A percentile compares a stretch with the other conserved stretches of the same genome.
These are phyloP conservation scores for Palloptera scutellata DNA, from an alignment of 2,888 invertebrate species.

Conservation along the genomic window DNA sequence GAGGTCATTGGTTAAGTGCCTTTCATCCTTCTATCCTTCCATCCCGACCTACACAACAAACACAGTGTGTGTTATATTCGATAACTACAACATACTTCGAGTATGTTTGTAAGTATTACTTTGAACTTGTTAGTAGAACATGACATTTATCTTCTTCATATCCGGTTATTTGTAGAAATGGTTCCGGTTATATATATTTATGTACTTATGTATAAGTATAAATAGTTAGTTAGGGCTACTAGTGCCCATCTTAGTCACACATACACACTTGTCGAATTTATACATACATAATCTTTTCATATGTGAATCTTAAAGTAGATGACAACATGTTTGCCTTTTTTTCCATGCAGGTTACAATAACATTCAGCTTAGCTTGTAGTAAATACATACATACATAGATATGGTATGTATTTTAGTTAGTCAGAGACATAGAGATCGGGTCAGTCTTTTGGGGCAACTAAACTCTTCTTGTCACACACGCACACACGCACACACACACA, in stretches of 20 bases:
- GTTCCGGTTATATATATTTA: background rate
- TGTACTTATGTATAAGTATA: too few relatives aligned
- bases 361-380: background rate
- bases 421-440: too few relatives aligned
- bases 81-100: background rate
- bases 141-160: background rate
- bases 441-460: too few relatives aligned
- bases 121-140: background rate
- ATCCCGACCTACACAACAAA: too few relatives aligned
- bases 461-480: background rate
- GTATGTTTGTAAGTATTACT: background rate
- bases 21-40: too few relatives aligned
- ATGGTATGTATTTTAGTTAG: too few relatives aligned
- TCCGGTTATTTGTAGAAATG: background rate
- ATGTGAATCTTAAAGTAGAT: background rate
- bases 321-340: background rate
- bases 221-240: background rate
- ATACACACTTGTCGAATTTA: background rate
- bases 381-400: background rate
- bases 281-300: background rate
- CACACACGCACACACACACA: background rate
- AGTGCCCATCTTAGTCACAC: background rate
- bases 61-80: background rate
- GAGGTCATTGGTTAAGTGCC: constrained; percentile 5
- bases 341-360: background rate